Evolutionary conservation across 2,797 vertebrate species (phyloP), one percentile per base, ranked within the genome.

Genomic region (Anniella stebbinsi): DNA sequence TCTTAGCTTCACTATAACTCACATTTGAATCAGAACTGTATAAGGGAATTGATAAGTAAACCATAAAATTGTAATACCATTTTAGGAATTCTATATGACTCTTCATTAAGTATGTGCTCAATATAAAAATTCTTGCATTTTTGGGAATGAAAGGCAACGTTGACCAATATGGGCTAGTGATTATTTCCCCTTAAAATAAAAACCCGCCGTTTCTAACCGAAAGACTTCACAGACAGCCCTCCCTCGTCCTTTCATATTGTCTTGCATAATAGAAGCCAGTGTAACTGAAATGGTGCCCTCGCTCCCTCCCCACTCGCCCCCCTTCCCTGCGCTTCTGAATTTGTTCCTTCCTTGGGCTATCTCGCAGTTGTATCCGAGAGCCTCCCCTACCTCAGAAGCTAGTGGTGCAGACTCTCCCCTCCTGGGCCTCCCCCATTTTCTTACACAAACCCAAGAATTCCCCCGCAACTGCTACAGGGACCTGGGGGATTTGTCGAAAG

Each of bases 1-100:
- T 41, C 30, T 94, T 92, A 95, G 95, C 96, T 95, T 95, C 93
- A 95, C 86, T 92, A 91, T 93, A 92, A 67, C 93, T 95, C 93
- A 89, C 94, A 93, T 92, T 92, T 88, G 82, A 94, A 95, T 84
- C 87, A 66, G 11, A 45, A 25, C 51, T 51, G 60, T 92, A 60
- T 80, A 91, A 92, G 88, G 90, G 93, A 85, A 86, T 10, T 76
- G 91, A 93, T 18, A 48, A 41, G 33, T 57, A 45, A 88, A 70
- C 18, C 54, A 70, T 6, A 72, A 45, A 90, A 75, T 25, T 48
- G 67, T 63, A 70, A 88, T 87, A 90, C 41, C 94, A 84, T 89
- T 94, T 63, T 84, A 38, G 77, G 57, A 38, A 83, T 28, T 77
- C 91, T 80, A 87, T 23, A 57, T 88, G 91, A 85, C 80, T 78